phyloP scores from a whole-genome alignment of 2,113 vertebrate genomes.

The Apaloderma vittatum region DNA sequence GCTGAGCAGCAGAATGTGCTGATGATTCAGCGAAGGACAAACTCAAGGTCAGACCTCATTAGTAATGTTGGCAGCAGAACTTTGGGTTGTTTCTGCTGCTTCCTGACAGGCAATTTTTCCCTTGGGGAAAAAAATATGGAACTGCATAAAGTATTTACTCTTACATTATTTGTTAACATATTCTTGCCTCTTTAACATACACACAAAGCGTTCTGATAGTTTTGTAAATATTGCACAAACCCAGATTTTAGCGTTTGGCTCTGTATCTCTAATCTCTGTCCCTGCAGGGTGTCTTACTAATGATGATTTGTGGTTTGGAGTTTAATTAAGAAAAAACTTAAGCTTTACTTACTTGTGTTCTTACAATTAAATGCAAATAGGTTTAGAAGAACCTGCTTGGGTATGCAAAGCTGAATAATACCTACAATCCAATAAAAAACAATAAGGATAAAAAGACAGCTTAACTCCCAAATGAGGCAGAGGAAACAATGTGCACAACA shows the following conservation, averaged over 20 bases:
- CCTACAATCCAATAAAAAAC: background rate
- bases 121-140: background rate
- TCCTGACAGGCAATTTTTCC: background rate
- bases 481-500: background rate
- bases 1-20: background rate
- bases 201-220: background rate
- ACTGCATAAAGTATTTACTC: background rate
- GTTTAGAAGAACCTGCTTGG: constrained; percentile 32
- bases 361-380: constrained; percentile 29
- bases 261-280: constrained; percentile 32
- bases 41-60: background rate
- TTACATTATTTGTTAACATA: background rate
- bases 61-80: background rate
- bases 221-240: constrained; percentile 27
- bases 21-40: background rate
- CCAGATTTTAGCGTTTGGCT: background rate
- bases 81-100: background rate
- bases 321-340: constrained; percentile 63
- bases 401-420: constrained; percentile 19
- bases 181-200: constrained; percentile 7
- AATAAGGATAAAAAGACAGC: background rate
- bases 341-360: constrained; percentile 37
- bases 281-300: constrained; percentile 18
- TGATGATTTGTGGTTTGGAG: constrained; percentile 30
- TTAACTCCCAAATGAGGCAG: background rate